Conservation (phyloP, 2,797 vertebrate species). For the Neopelma chrysocephalum region DNA sequence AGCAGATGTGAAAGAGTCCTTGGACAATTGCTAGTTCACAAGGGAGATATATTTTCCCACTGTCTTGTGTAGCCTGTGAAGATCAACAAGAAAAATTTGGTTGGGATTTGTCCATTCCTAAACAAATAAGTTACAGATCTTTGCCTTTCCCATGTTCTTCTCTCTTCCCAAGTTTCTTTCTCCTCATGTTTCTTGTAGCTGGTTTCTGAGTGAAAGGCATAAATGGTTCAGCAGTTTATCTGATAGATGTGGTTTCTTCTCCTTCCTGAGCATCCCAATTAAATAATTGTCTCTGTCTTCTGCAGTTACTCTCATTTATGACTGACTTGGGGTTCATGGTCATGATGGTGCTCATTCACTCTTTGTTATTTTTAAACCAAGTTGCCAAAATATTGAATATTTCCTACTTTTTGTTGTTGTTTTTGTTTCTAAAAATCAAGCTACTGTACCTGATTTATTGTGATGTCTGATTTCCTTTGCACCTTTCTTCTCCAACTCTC, state of each 20-base stretch:
- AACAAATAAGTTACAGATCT: neutral
- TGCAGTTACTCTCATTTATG: neutral
- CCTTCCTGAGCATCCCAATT: neutral
- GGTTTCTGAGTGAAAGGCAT: neutral
- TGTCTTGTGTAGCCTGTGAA: neutral
- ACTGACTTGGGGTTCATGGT: neutral
- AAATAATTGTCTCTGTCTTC: neutral
- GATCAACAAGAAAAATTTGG: neutral
- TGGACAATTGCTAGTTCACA: neutral
- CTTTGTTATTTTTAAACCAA: neutral
- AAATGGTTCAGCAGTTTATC: neutral
- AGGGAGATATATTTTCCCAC: neutral
- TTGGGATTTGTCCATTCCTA: neutral
- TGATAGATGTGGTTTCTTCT: slow-evolving; percentile 12
- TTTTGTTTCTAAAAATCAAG: neutral
- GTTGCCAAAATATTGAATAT: neutral
- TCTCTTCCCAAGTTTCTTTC: neutral
- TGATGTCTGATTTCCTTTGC: neutral
- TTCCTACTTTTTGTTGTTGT: neutral
- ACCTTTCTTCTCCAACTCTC: neutral
- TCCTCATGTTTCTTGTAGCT: neutral
- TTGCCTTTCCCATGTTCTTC: neutral
- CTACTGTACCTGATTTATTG: neutral
- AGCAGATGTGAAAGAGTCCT: neutral
- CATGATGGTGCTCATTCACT: neutral